Percentiles rank a stretch among this genome's conserved stretches.
phyloP scores from a whole-genome alignment of 2,888 invertebrate species.

The Stenotaenia linearis region DNA sequence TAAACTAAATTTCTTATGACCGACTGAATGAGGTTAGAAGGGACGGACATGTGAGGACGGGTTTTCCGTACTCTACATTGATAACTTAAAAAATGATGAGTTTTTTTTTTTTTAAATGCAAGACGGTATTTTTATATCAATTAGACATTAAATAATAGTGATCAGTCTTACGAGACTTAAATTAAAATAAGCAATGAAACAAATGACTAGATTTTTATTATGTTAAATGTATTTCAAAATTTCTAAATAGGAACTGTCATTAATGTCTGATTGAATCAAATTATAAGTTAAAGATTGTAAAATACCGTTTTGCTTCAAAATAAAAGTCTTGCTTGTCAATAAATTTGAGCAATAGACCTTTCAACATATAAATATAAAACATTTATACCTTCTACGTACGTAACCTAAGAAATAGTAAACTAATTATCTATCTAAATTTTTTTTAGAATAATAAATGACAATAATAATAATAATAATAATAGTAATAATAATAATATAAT shows the following conservation, averaged over 20 bases:
- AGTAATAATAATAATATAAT: background rate
- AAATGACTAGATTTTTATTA: background rate
- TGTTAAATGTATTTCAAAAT: background rate
- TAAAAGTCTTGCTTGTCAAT: conserved; percentile 14
- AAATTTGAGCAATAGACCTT: conserved; percentile 23
- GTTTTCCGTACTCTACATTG: background rate
- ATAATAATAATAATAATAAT: background rate
- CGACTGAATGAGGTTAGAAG: background rate
- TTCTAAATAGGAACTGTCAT: background rate
- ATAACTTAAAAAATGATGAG: background rate
- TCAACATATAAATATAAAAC: conserved; percentile 19
- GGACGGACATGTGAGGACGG: conserved; percentile 11
- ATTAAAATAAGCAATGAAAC: too few species aligned
- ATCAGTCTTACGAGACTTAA: too few species aligned
- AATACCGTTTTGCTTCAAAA: background rate
- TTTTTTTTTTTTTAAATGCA: background rate
- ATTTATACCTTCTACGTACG: conserved; percentile 16
- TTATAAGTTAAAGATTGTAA: too few species aligned
- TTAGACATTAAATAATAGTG: background rate
- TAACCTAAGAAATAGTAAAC: conserved; percentile 4
- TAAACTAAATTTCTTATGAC: background rate
- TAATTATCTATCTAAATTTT: background rate
- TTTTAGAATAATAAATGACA: background rate
- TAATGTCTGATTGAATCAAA: background rate
- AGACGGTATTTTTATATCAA: background rate